Base-by-base conservation (phyloP, 2,888 invertebrate species). In the Lithophane socia region DNA sequence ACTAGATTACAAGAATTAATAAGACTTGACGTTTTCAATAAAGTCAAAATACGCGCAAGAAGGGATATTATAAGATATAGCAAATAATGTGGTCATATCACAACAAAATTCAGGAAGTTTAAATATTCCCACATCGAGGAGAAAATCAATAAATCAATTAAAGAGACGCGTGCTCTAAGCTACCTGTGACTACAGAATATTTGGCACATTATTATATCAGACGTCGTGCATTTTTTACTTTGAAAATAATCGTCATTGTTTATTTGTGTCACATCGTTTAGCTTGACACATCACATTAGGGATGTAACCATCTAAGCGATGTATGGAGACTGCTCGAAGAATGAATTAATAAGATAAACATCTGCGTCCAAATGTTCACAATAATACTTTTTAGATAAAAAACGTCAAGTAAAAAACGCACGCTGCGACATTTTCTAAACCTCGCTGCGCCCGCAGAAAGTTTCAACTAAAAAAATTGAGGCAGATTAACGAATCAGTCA, bases 151-250 rank as follows among this genome's bases (percentile, higher is more conserved):
- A 73, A 67, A 76, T 79, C 67, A 83, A 76, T 79, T 70, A 68
- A 75, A 61, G 77, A 81, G 80, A 86, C 71, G 82, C 77, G 88
- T 87, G 90, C 89, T 87, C 87, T 91, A 91, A 90, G 89, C 92
- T 93, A 92, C 87, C 90, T 88, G 92, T 89, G 90, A 93, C 95
- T 96, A 96, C 93, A 90, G 86, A 95, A 96, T 95, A 96, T 96
- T 96, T 96, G 96, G 96, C 96, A 96, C 96, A 95, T 92, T 90
- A 89, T 92, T 91, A 88, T 88, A 83, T 85, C 78, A 85, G 82
- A 83, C 88, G 85, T 84, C 89, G 87, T 88, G 87, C 88, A 87
- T 90, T 88, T 89, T 89, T 87, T 86, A 89, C 87, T 86, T 78
- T 71, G 47, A 77, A 71, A 56, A 71, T 37, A 70, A 68, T 75